These are phyloP conservation scores for Gari tellinella DNA, from an alignment of 2,888 invertebrate genomes.

Conservation along the genomic window DNA sequence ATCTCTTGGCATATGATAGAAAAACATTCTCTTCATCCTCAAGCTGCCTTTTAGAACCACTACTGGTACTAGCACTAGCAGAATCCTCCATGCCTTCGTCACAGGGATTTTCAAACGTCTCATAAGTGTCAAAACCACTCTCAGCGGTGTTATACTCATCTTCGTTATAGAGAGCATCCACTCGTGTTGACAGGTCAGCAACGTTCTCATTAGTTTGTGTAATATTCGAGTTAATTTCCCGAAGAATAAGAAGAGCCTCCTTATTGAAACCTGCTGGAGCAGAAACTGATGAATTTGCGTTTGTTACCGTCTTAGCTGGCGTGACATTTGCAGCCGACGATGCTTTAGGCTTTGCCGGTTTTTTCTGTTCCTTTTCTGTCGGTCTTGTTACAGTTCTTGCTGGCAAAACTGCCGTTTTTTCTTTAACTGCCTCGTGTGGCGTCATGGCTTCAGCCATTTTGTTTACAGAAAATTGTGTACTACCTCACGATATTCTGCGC, in stretches of 20 bases:
- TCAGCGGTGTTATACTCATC: background rate
- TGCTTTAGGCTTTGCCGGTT: background rate
- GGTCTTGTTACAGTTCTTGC: background rate
- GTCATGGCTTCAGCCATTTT: too few species aligned
- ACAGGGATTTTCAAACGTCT: background rate
- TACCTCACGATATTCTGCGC: too few species aligned
- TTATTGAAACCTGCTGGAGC: slow-evolving; percentile 10
- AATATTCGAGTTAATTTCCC: slow-evolving; percentile 37
- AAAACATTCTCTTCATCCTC: slow-evolving; percentile 10
- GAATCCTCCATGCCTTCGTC: background rate
- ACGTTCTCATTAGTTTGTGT: slow-evolving; percentile 31
- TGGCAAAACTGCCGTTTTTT: background rate
- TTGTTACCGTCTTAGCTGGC: background rate
- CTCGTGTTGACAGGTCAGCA: slow-evolving; percentile 6
- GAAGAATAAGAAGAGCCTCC: slow-evolving; percentile 27
- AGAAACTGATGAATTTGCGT: background rate
- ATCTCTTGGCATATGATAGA: slow-evolving; percentile 13
- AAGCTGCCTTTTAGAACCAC: background rate
- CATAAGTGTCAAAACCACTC: background rate
- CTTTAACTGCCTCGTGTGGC: slow-evolving; percentile 9
- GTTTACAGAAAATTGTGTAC: too few species aligned
- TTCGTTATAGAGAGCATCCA: slow-evolving; percentile 20
- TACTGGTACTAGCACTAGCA: background rate
- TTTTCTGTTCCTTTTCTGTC: background rate
- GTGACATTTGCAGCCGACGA: background rate